These are phyloP conservation scores for Myotis findleyi DNA, from an alignment of 2,797 vertebrate species.

Conservation along the genomic window DNA sequence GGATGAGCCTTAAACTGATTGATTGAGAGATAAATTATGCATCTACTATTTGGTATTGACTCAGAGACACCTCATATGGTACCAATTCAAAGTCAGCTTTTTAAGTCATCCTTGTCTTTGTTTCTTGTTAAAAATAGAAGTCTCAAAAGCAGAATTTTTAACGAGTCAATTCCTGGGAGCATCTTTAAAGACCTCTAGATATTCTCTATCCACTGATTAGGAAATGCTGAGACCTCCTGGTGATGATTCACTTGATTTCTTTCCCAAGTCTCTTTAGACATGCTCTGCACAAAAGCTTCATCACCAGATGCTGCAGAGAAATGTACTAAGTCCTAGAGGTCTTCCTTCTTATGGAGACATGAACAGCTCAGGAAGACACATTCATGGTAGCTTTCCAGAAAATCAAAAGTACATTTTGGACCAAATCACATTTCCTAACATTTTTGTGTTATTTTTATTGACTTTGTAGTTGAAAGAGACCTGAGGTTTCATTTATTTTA, in stretches of 20 bases:
- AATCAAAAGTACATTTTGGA: background rate
- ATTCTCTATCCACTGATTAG: background rate
- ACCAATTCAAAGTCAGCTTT: background rate
- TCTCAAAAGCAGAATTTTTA: background rate
- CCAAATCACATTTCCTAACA: background rate
- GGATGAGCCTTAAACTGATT: background rate
- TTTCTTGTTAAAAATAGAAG: background rate
- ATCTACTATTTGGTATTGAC: background rate
- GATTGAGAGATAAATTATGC: background rate
- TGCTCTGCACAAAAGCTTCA: background rate
- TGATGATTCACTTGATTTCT: background rate
- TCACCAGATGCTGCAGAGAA: background rate
- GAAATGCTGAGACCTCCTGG: background rate
- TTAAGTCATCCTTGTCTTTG: background rate
- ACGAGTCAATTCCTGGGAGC: background rate
- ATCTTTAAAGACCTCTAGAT: background rate
- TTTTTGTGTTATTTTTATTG: slow-evolving; percentile 44
- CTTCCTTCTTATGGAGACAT: background rate
- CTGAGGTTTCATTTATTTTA: background rate
- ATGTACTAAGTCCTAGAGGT: too few relatives aligned
- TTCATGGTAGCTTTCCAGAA: background rate
- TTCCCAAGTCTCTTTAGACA: background rate
- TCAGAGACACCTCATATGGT: background rate
- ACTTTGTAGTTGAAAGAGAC: slow-evolving; percentile 6
- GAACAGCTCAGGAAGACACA: background rate